phyloP scores from a whole-genome alignment of 2,797 vertebrate genomes.

The Megaceryle alcyon region DNA sequence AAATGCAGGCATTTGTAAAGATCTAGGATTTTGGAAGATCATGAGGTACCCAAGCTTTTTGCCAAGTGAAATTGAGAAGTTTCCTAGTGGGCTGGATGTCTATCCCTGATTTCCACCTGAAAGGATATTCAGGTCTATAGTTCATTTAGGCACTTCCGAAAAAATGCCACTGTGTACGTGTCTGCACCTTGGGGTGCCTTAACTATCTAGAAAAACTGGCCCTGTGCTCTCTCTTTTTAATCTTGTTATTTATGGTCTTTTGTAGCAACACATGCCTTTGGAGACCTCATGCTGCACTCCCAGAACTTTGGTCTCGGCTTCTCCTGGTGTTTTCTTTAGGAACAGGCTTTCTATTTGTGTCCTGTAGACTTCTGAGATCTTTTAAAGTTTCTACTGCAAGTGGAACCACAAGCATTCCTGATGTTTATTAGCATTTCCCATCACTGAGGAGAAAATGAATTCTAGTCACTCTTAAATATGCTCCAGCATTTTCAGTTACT shows the following conservation, averaged over 20 bases:
- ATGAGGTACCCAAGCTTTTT: neutral
- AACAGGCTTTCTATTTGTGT: neutral
- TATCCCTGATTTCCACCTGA: neutral
- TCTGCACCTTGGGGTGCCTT: neutral
- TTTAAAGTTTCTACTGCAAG: neutral
- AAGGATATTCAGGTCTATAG: neutral
- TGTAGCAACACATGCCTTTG: neutral
- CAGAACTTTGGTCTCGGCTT: neutral
- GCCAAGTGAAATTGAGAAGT: neutral
- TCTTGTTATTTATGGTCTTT: neutral
- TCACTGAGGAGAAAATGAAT: neutral
- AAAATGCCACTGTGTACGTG: neutral
- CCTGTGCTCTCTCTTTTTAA: neutral
- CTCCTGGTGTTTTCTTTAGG: neutral
- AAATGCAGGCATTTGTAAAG: neutral
- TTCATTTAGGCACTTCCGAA: neutral
- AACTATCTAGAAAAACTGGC: neutral
- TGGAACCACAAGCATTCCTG: neutral
- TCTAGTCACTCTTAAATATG: neutral
- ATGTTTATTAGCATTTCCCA: neutral
- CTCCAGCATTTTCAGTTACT: neutral
- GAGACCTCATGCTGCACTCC: neutral
- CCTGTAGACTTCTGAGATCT: neutral
- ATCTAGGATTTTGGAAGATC: neutral
- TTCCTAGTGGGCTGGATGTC: neutral